These are phyloP conservation scores for Synanthedon vespiformis DNA, from an alignment of 2,888 invertebrate genomes.

Conservation along the genomic window DNA sequence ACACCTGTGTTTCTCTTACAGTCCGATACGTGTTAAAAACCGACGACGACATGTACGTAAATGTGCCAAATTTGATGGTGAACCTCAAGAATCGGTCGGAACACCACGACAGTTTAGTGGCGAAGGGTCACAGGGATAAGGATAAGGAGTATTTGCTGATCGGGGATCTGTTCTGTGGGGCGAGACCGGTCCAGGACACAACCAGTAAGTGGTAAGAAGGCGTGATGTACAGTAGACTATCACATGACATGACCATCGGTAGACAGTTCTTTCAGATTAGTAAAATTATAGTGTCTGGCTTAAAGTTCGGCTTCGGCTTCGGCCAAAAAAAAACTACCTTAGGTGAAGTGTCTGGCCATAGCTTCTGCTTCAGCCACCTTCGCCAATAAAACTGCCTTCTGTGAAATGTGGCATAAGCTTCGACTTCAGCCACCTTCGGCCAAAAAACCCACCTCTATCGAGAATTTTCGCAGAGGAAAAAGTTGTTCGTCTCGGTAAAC, in stretches of 20 bases:
- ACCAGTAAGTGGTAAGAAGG: conserved; percentile 79
- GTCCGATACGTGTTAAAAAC: conserved; percentile 83
- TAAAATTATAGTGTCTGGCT: neutral
- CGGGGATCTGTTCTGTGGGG: conserved; percentile 84
- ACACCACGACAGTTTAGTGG: conserved; percentile 20
- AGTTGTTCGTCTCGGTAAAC: no score
- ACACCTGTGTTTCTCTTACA: conserved; percentile 11
- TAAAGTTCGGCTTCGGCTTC: no score
- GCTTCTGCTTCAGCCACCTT: no score
- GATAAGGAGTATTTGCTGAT: conserved; percentile 70
- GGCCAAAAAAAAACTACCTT: no score
- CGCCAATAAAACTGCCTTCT: no score
- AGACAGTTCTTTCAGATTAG: neutral
- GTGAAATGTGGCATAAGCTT: no score
- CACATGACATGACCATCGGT: neutral
- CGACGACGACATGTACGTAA: conserved; percentile 89
- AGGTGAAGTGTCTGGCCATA: no score
- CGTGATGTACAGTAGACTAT: neutral
- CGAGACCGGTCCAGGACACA: conserved; percentile 78
- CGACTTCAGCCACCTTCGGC: no score
- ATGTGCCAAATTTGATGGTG: conserved; percentile 75
- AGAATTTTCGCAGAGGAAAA: no score
- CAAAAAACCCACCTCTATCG: no score
- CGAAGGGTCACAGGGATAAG: conserved; percentile 17
- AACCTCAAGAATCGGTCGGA: conserved; percentile 45